Base-by-base conservation (phyloP, 1,140 invertebrate genomes). In the Uloborus diversus region DNA sequence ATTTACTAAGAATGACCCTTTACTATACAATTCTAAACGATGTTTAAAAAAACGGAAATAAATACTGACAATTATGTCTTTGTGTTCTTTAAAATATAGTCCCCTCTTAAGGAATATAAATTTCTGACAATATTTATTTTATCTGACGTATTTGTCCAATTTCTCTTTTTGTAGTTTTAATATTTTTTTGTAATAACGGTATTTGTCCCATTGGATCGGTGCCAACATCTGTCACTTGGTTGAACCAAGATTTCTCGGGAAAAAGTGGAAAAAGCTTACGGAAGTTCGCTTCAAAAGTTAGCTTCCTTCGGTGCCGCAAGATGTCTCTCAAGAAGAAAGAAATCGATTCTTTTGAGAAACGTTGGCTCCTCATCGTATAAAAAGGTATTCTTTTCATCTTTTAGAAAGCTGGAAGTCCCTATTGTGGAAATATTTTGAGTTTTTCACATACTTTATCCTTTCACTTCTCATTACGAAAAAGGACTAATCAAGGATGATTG, bases 381-480 rank as follows among this genome's bases (percentile, higher is more conserved):
- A 70, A 70, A 70, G 51, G 68, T 57, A 57, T 35, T 70, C 51
- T 57, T 53, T 53, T 68, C 65, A 56, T 70, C 68, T 57, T 35
- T 57, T 42, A 61, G 69, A 73, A 73, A 61, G 37, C 69, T 61
- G 35, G 69, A 61, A 73, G 47, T 73, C 69, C 69, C n/a, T 59
- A 73, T 73, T 62, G 69, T 73, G 14, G 69, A 61, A 47, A 61
- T 73, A 61, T 73, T 73, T 30, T 27, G 14, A 47, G 56, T 47
- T 73, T 73, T 73, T 68, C 64, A 68, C 64, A 30, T 42, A 64
- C 64, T 68, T 69, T 73, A 33, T 62, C 69, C 32, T 73, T 73
- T 73, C 30, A 51, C 32, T 28, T 20, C 69, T 73, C 69, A 73
- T 73, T 73, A 73, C 42, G 56, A 61, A 73, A 61, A 73, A 37